Percentiles rank a stretch among this genome's conserved stretches.
Evolutionary conservation across 2,113 vertebrate genomes (phyloP).

Genomic region (Dolichotis patagonum): DNA sequence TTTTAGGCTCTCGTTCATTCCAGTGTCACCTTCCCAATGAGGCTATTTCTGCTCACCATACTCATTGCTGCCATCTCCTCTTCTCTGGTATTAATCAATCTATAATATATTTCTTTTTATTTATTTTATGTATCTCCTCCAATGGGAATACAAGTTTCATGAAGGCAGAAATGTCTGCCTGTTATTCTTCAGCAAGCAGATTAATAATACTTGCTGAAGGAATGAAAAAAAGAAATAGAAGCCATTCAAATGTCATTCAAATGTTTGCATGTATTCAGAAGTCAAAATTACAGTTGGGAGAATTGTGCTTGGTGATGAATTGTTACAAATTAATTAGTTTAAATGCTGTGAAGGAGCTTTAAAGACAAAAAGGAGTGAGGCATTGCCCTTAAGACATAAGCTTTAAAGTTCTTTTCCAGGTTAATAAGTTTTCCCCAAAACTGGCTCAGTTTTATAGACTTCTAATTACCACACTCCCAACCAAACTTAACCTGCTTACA

Average conservation of each 20-base stretch:
- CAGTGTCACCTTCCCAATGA: not conserved
- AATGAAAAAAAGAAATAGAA: not conserved
- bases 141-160: not conserved
- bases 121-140: not conserved
- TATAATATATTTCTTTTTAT: not conserved
- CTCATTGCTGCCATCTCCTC: not conserved
- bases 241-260: not conserved
- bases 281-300: not conserved
- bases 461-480: not conserved
- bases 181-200: not conserved
- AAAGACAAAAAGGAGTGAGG: not conserved
- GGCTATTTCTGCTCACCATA: no score
- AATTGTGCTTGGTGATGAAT: not conserved
- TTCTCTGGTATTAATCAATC: not conserved
- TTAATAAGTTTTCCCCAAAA: not conserved
- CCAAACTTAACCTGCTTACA: not conserved
- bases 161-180: not conserved
- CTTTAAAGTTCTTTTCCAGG: not conserved
- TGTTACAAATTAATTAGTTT: not conserved
- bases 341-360: not conserved
- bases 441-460: not conserved
- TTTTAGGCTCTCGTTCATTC: not conserved
- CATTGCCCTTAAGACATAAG: not conserved
- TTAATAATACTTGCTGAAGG: not conserved
- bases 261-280: not conserved